Base-by-base conservation (phyloP, 2,113 vertebrate species). In the Lamprologus lemairii region DNA sequence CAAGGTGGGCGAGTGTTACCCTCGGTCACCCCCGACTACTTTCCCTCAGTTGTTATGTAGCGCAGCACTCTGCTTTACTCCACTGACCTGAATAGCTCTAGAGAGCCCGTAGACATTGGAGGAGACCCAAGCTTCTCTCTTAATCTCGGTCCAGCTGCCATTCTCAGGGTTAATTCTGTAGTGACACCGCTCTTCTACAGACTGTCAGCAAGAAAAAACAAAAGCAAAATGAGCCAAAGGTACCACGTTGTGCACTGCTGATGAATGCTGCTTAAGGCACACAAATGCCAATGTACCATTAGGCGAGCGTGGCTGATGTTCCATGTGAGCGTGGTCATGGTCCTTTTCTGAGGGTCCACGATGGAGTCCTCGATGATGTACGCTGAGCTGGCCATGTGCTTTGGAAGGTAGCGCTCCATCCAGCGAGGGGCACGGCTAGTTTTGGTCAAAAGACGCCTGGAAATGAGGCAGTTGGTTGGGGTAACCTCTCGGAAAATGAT, bases 361-460 rank as follows among this genome's bases (percentile, higher is more conserved):
- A 99, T 94, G 23, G 99, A 99, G 92, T 99, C 99, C 96, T 99
- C 99, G 8, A 99, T 95, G 94, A 99, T 96, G 96, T 99, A 99
- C 8, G 99, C 99, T 0, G 97, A 97, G 96, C 97, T 97, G 87
- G 98, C 95, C 87, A 98, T 97, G 5, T 99, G 98, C 84, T 97
- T 96, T 1, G 99, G 99, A 89, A 99, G 97, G 83, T 98, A 97
- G 37, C 95, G 96, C 93, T 99, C 98, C 2, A 98, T 98, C 98
- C 98, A 99, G 73, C 97, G 97, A 14, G 99, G 99, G 80, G 97
- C 96, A 81, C 98, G 96, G 94, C 97, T 99, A 45, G 98, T 99
- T 97, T 99, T 99, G 96, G 99, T 99, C 96, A 99, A 94, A 65
- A 99, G 97, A 90, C 98, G 97, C 94, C 99, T 97, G 93, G 99